Evolutionary conservation across 2,113 vertebrate species (phyloP).

Genomic region (Martes martes): DNA sequence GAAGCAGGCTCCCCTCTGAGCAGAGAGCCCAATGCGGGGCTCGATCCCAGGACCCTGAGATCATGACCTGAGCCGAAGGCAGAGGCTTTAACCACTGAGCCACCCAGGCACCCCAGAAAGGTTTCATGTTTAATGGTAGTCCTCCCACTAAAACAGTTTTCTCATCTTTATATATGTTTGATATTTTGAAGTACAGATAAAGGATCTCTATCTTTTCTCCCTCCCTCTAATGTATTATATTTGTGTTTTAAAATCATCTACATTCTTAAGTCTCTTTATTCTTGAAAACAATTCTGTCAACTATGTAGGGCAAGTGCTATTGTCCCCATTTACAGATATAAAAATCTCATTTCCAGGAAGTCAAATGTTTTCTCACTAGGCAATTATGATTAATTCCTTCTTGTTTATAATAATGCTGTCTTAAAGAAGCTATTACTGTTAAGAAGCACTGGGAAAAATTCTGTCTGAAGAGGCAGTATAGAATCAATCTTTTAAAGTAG

Average conservation of each 20-base stretch:
- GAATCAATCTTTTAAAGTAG: background rate
- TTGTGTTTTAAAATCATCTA: conserved; percentile 16
- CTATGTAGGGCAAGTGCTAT: background rate
- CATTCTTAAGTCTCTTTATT: background rate
- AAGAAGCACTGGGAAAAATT: background rate
- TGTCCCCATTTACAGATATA: background rate
- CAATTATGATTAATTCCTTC: conserved; percentile 20
- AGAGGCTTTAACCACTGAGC: too few relatives aligned
- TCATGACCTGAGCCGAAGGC: too few relatives aligned
- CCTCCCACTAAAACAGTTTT: background rate
- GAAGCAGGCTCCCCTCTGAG: too few relatives aligned
- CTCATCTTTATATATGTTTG: background rate
- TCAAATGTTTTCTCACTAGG: conserved; percentile 40
- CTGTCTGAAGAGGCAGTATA: background rate
- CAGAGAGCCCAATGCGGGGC: too few relatives aligned
- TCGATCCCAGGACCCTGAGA: too few relatives aligned
- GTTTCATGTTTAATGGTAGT: background rate
- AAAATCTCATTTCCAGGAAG: conserved; percentile 33
- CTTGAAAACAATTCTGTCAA: conserved; percentile 10
- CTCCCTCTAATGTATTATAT: background rate
- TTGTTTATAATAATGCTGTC: conserved; percentile 20
- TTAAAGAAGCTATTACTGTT: conserved; percentile 17
- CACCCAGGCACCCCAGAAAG: background rate
- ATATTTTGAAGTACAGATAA: background rate
- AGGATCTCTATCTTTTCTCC: background rate